phyloP scores from a whole-genome alignment of 2,888 invertebrate species.

The Dynastes hyllus region DNA sequence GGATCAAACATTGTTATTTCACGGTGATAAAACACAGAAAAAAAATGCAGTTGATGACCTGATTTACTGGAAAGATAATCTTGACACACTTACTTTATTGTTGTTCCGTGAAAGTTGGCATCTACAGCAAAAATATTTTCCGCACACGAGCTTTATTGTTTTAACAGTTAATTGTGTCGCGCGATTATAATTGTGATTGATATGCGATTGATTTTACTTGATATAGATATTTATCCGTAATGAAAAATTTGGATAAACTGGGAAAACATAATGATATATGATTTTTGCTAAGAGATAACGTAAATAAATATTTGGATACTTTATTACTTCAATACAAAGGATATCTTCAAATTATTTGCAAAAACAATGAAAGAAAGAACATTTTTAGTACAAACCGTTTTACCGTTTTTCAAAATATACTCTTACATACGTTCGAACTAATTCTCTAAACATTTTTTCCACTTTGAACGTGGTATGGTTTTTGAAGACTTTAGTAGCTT shows the following conservation, averaged over 20 bases:
- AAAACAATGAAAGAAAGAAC: no score
- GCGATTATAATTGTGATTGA: not conserved
- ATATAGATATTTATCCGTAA: not conserved
- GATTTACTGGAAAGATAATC: constrained; percentile 36
- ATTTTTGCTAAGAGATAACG: no score
- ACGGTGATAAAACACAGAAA: constrained; percentile 12
- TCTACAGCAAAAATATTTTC: constrained; percentile 5
- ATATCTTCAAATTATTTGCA: no score
- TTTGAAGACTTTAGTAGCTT: no score
- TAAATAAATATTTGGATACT: no score
- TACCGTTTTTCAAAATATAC: no score
- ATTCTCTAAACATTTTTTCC: no score
- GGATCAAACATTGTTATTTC: constrained; percentile 24
- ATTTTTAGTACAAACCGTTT: no score
- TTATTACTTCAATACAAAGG: no score
- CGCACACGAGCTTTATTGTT: not conserved
- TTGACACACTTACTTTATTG: constrained; percentile 36
- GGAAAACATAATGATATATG: no score
- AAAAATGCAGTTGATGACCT: constrained; percentile 19
- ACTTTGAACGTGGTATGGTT: no score
- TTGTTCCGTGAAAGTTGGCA: constrained; percentile 27
- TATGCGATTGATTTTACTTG: not conserved
- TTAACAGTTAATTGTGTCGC: not conserved
- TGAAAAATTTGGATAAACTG: not conserved
- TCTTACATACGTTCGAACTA: no score